Base-by-base conservation (phyloP, 2,888 invertebrate species). In the Noctua janthina region DNA sequence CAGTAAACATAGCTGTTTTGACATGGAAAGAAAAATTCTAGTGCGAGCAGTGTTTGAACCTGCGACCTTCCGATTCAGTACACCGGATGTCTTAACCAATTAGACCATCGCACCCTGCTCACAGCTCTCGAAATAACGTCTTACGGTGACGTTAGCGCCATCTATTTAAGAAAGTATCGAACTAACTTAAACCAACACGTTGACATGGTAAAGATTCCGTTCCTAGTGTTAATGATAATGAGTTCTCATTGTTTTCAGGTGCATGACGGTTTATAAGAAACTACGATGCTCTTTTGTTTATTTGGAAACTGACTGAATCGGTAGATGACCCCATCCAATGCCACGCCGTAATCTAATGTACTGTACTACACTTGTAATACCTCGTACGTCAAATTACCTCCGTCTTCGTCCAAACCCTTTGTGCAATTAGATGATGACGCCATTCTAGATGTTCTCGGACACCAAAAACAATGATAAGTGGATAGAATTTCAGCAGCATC, bases 181-280 rank as follows among this genome's bases (percentile, higher is more conserved):
- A 29, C 29, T 29, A 29, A 29, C 29, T 29, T 29, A 29, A 29
- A 29, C 29, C 29, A 29, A 29, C 29, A 29, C 29, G 29, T 29
- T 29, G 29, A 39, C 35, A 39, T 39, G 35, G 35, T 39, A 39
- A 39, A 39, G 2, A 39, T 39, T 3, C 35, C 35, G 35, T 39
- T 39, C 1, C 35, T 39, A 1, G 35, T 39, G 35, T 39, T 39
- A 39, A 39, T 39, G 2, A 39, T 39, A 87, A 84, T 81, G 56
- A 77, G 77, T 49, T 29, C 43, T 5, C 29, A 56, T 20, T 46
- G n/a, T 20, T 59, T 74, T 73, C 39, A 15, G 54, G 35, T 76
- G 17, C 62, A 54, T 66, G 51, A 62, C 5, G 49, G 35, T 39
- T 79, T 39, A 6, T 15, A 39, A 17, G 11, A n/a, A 15, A 17